These are phyloP conservation scores for Acromyrmex charruanus DNA, from an alignment of 1,140 invertebrate species.

Conservation along the genomic window DNA sequence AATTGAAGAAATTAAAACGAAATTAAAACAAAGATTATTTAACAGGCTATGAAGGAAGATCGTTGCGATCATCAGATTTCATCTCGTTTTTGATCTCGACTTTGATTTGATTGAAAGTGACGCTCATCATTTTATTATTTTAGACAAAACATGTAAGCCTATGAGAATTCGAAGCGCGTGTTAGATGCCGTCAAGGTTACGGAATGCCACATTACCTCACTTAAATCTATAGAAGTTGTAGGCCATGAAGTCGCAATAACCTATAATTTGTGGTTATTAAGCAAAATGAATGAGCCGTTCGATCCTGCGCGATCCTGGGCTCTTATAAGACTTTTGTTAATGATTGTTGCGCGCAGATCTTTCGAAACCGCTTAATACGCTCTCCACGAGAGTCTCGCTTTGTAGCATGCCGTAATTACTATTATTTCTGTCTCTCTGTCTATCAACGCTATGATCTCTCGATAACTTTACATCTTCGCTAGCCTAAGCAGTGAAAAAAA, in stretches of 20 bases:
- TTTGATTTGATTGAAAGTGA: background rate
- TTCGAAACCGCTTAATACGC: slow-evolving; percentile 62
- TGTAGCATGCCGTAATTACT: slow-evolving; percentile 36
- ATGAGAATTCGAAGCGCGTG: slow-evolving; percentile 44
- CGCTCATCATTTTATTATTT: slow-evolving; percentile 12
- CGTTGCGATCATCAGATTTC: background rate
- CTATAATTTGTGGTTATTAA: slow-evolving; percentile 84
- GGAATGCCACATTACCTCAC: slow-evolving; percentile 67
- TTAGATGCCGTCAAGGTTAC: slow-evolving; percentile 74
- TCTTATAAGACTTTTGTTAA: slow-evolving; percentile 79
- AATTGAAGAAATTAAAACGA: background rate
- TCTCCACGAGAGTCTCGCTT: slow-evolving; percentile 19
- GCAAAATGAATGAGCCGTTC: slow-evolving; percentile 78
- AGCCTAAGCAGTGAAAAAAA: background rate
- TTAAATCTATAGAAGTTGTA: slow-evolving; percentile 78
- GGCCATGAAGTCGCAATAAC: slow-evolving; percentile 78
- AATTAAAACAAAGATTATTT: background rate
- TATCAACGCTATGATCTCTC: slow-evolving; percentile 67
- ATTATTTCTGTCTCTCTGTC: slow-evolving; percentile 51
- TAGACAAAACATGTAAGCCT: background rate
- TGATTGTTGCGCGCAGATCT: slow-evolving; percentile 52
- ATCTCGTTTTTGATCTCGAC: background rate
- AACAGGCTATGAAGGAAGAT: background rate
- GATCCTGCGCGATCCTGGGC: slow-evolving; percentile 78
- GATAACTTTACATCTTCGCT: slow-evolving; percentile 40